Evolutionary conservation across 2,888 invertebrate species (phyloP).

Genomic region (Calameuta pallipes): DNA sequence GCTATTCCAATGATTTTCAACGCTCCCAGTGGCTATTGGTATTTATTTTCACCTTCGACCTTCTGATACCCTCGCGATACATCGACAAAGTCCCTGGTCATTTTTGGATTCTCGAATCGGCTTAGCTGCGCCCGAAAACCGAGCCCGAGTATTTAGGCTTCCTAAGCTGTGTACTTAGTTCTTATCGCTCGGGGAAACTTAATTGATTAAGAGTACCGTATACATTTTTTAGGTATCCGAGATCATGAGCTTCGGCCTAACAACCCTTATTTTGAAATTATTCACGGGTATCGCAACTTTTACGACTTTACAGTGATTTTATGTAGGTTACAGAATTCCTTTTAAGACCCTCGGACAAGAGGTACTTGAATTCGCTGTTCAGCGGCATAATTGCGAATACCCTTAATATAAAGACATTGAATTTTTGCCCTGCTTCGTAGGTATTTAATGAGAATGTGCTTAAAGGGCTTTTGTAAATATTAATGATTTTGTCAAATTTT

Average conservation of each 20-base stretch:
- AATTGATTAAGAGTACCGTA: constrained; percentile 20
- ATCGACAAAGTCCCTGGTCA: not conserved
- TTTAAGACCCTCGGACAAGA: not conserved
- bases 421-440: not conserved
- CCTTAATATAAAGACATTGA: too few species aligned
- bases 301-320: rapidly evolving
- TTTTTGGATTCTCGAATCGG: not conserved
- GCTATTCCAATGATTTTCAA: not conserved
- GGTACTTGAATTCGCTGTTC: too few species aligned
- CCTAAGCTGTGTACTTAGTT: constrained; percentile 18
- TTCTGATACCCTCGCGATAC: not conserved
- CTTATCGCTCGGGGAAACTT: constrained; percentile 13
- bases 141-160: constrained; percentile 10
- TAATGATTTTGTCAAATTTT: too few species aligned
- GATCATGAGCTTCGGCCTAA: not conserved
- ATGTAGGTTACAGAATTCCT: not conserved
- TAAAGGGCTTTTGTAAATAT: not conserved
- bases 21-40: not conserved
- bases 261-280: not conserved
- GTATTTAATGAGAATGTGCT: not conserved
- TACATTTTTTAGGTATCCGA: not conserved
- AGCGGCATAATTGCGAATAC: too few species aligned
- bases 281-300: not conserved
- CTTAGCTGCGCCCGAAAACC: constrained; percentile 13
- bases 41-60: not conserved